Percentiles rank a stretch among this genome's conserved stretches.
Conservation (phyloP, 2,797 vertebrate genomes). For the Esox lucius region DNA sequence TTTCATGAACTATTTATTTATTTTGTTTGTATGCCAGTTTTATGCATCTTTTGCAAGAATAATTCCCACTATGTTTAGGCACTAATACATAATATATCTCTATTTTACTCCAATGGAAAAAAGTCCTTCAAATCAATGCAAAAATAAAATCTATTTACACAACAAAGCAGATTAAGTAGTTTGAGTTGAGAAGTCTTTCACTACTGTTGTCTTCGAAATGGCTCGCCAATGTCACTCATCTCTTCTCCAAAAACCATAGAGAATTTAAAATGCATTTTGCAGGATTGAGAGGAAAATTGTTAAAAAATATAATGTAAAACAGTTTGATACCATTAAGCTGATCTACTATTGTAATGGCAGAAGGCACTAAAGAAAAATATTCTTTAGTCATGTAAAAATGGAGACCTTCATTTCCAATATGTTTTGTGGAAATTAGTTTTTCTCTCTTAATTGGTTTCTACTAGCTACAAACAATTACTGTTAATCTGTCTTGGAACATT, state of each 20-base stretch:
- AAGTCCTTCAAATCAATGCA: slow-evolving; percentile 61
- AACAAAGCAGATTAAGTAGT: slow-evolving; percentile 51
- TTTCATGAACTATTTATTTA: slow-evolving; percentile 13
- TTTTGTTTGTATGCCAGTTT: slow-evolving; percentile 55
- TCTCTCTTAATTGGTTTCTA: background rate
- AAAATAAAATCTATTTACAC: slow-evolving; percentile 68
- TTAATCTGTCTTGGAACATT: background rate
- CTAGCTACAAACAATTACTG: background rate
- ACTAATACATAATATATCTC: slow-evolving; percentile 67
- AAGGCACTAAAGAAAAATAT: slow-evolving; percentile 84
- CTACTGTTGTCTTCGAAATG: slow-evolving; percentile 24
- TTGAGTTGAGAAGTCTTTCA: slow-evolving; percentile 39
- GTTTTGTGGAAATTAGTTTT: slow-evolving; percentile 5
- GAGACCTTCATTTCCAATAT: slow-evolving; percentile 18
- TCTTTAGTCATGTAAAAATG: slow-evolving; percentile 45
- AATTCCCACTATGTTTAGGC: slow-evolving; percentile 73
- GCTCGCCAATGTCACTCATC: slow-evolving; percentile 56
- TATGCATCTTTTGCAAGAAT: slow-evolving; percentile 69
- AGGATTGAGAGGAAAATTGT: background rate
- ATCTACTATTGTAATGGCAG: slow-evolving; percentile 38
- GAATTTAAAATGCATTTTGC: slow-evolving; percentile 20
- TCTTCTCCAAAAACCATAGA: slow-evolving; percentile 76
- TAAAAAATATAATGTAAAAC: background rate
- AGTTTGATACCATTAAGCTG: slow-evolving; percentile 15
- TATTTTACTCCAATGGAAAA: slow-evolving; percentile 59